phyloP scores from a whole-genome alignment of 1,140 invertebrate species.

The Apocrypta bakeri region DNA sequence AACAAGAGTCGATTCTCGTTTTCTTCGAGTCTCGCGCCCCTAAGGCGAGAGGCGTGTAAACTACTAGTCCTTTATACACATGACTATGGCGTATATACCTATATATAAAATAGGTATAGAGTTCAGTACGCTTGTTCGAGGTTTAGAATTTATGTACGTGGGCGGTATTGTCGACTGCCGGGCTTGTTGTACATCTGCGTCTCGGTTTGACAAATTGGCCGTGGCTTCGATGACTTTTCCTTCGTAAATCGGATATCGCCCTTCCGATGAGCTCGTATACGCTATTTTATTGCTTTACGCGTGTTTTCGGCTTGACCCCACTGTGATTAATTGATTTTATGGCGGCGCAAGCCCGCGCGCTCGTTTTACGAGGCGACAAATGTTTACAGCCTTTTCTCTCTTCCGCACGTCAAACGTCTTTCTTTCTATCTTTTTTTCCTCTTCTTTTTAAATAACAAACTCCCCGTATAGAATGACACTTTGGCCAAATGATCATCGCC shows the following conservation, averaged over 20 bases:
- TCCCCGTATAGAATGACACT: no score
- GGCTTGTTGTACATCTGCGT: conserved; percentile 53
- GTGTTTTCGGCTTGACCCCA: neutral
- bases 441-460: no score
- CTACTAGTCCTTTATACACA: conserved; percentile 11
- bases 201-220: conserved; percentile 53
- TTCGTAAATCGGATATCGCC: conserved; percentile 35
- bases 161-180: conserved; percentile 49
- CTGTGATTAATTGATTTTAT: conserved; percentile 33
- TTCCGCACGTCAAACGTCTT: no score
- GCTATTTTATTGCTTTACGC: conserved; percentile 14
- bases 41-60: conserved; percentile 47
- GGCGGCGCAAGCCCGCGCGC: neutral
- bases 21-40: neutral
- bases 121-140: neutral
- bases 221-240: conserved; percentile 20
- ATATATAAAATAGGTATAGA: no score
- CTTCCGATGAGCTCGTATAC: neutral
- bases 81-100: neutral
- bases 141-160: conserved; percentile 49
- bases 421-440: no score
- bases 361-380: neutral
- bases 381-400: no score
- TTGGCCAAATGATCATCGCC: no score
- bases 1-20: conserved; percentile 14